phyloP scores from a whole-genome alignment of 2,113 vertebrate species.

The Pteruthius melanotis region DNA sequence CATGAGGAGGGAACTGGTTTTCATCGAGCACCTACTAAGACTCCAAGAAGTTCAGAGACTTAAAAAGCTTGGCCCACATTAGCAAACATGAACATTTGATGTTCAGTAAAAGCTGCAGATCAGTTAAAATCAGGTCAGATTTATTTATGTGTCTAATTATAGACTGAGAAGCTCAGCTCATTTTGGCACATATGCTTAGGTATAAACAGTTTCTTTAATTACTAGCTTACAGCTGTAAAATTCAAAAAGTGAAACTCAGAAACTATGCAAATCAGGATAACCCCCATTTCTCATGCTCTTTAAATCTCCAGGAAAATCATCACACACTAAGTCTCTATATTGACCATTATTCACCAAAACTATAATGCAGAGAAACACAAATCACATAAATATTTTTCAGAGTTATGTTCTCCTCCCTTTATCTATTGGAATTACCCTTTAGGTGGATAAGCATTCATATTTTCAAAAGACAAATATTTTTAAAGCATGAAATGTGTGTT shows the following conservation, averaged over 20 bases:
- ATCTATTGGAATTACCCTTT: neutral
- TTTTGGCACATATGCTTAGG: neutral
- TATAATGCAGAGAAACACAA: neutral
- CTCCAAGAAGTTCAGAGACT: neutral
- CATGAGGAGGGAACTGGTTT: neutral
- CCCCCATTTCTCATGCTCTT: neutral
- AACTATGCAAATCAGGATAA: neutral
- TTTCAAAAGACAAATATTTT: neutral
- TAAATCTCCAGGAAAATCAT: neutral
- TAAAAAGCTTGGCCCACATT: neutral
- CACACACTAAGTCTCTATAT: neutral
- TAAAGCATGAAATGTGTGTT: neutral
- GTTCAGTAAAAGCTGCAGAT: neutral
- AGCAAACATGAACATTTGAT: neutral
- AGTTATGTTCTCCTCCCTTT: neutral
- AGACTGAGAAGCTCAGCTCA: conserved; percentile 13
- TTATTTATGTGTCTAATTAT: conserved; percentile 4
- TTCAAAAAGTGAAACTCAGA: neutral
- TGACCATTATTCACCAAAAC: neutral
- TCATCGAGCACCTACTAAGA: neutral
- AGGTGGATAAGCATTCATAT: neutral
- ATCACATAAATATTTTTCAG: neutral
- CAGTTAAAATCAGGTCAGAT: conserved; percentile 14
- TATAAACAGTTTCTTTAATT: conserved; percentile 11
- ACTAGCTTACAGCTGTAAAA: neutral